A percentile compares a stretch with the other conserved stretches of the same genome.
These are phyloP conservation scores for Takifugu rubripes DNA, from an alignment of 2,797 vertebrate genomes.

Conservation along the genomic window DNA sequence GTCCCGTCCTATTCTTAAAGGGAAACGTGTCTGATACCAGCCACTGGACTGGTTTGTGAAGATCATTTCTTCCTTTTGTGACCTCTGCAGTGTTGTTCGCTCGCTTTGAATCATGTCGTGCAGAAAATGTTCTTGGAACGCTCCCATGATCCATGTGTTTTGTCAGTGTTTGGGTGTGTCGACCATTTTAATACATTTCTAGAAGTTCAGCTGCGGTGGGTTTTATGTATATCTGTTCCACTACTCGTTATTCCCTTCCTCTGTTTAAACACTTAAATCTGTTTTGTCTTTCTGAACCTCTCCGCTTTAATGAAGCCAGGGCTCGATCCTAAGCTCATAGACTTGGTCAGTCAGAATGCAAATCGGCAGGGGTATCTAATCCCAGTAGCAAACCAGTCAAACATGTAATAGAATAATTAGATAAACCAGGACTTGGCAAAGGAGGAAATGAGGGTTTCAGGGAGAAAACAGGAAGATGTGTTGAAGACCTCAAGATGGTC, in stretches of 20 bases:
- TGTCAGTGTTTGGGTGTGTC: constrained; percentile 16
- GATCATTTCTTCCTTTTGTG: constrained; percentile 18
- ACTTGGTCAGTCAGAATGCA: constrained; percentile 56
- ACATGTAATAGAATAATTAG: neutral
- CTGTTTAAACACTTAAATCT: constrained; percentile 4
- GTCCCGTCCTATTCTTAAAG: too few species aligned
- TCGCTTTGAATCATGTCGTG: constrained; percentile 26
- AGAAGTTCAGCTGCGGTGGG: neutral
- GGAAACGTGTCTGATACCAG: too few species aligned
- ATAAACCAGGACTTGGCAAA: neutral
- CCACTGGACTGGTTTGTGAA: constrained; percentile 11
- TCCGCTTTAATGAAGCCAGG: constrained; percentile 31
- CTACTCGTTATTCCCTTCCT: neutral
- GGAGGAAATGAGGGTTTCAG: neutral
- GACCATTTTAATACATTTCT: constrained; percentile 2
- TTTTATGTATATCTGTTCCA: neutral
- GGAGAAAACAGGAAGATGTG: neutral
- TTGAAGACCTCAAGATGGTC: too few species aligned
- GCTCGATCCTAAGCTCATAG: constrained; percentile 23
- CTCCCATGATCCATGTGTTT: neutral
- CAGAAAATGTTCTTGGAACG: constrained; percentile 21
- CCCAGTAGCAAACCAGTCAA: constrained; percentile 9
- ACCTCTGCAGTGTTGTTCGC: constrained; percentile 20
- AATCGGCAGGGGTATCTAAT: constrained; percentile 28
- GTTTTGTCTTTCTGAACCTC: constrained; percentile 18